phyloP scores from a whole-genome alignment of 2,888 invertebrate genomes.

The Chirona hameri region DNA sequence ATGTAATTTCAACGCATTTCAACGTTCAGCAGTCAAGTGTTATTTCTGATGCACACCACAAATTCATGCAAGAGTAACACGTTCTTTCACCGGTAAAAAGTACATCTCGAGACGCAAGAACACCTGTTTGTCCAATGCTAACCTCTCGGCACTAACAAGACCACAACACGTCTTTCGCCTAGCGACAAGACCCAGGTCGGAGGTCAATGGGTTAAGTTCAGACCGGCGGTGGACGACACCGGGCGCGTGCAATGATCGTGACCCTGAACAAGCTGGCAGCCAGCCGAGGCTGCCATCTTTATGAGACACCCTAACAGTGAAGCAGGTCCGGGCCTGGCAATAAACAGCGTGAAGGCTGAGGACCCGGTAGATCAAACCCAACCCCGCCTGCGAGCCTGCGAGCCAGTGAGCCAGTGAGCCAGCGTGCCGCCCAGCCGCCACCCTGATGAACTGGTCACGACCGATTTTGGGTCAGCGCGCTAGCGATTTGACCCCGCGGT shows the following conservation, averaged over 20 bases:
- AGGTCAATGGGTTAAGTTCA: slow-evolving; percentile 7
- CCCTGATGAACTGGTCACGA: background rate
- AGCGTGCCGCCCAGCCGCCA: background rate
- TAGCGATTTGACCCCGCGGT: background rate
- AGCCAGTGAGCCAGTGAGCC: background rate
- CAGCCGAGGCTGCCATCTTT: no score
- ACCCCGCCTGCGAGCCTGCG: background rate
- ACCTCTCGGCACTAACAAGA: background rate
- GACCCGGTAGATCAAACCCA: background rate
- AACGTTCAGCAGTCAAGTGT: no score
- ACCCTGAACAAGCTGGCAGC: background rate
- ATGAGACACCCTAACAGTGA: no score
- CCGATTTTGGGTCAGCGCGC: background rate
- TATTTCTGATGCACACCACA: no score
- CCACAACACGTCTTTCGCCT: background rate
- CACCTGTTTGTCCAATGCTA: background rate
- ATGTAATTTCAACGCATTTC: no score
- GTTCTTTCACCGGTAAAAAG: background rate
- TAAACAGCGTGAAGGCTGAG: background rate
- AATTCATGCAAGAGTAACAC: no score
- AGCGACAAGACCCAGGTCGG: background rate
- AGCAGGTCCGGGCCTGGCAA: background rate
- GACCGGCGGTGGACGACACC: no score
- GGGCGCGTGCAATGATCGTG: background rate
- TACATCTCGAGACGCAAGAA: background rate